Evolutionary conservation across 2,797 vertebrate species (phyloP), one percentile per base, ranked within the genome.

Genomic region (Diglossa cyanea): DNA sequence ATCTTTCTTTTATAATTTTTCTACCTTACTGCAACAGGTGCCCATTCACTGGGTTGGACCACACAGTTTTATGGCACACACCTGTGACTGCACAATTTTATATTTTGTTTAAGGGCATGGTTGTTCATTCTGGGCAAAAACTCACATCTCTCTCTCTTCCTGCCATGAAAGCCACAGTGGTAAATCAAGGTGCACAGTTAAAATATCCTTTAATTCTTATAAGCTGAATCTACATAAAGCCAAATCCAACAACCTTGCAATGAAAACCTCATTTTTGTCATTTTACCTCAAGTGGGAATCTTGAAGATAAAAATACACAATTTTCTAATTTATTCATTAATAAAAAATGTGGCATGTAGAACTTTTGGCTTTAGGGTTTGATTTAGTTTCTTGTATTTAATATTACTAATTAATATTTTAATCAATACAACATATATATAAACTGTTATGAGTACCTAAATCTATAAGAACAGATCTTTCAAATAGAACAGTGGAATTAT

Each of bases 31-130:
- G 21, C 21, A 55, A 33, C 0, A 9, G 79, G 21, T 13, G 6
- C 28, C 18, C 7, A 1, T 44, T 44, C 2, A 0, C 39, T 33
- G 21, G 53, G 30, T 13, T 2, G 0, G 45, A 47, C 31, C 60
- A 23, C 0, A 0, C 50, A 37, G 20, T 26, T 37, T 37, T 21
- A 6, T 3, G 11, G 67, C 50, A 31, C 35, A 44, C 16, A 35
- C 17, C 24, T 28, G 13, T 3, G 3, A 16, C 42, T 17, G 7
- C 48, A 20, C 17, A 11, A 21, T 31, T 71, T 75, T 25, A 1
- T 9, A 7, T 39, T 63, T 39, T 45, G 7, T 57, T 65, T 67
- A 51, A 78, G 74, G 31, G 7, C 30, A 16, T 30, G 48, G n/a
- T n/a, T 35, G 28, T 9, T 71, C 74, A 30, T 60, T 55, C 63